Evolutionary conservation across 2,888 invertebrate genomes (phyloP), one percentile per base, ranked within the genome.

Genomic region (Perizoma flavofasciatum): DNA sequence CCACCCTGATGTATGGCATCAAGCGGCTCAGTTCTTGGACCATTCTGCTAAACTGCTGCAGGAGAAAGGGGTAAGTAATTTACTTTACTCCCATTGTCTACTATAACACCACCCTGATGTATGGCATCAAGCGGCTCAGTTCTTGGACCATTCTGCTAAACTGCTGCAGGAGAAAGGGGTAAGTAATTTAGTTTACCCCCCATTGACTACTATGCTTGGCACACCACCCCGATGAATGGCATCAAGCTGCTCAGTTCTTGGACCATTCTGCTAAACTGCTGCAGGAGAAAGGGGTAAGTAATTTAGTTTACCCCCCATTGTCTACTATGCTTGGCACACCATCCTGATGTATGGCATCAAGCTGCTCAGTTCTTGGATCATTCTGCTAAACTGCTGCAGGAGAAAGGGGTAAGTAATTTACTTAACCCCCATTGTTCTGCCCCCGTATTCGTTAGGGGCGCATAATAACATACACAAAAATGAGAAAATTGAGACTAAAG

Each of bases 271-370:
- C 98, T 40, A 98, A 98, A 84, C 94, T 97, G 70, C 93, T 99
- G 59, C 96, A 96, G 50, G 99, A 99, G 85, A 99, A 98, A 88
- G 99, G 98, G 86, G 97, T 96, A 84, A 92, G 94, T 91, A 69
- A 22, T 32, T 8, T 37, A 7, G 32, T 35, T 49, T 41, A 41
- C 35, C 5, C 6, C 35, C n/a, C 99, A 99, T 86, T 98, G 99
- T 73, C 89, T 99, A 49, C 90, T 99, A 47, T 99, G 99, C 78
- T 92, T 99, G 40, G 98, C 98, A 0, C 99, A 99, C 89, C 98
- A 99, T 85, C 98, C 99, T 0, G 99, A 99, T 69, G 97, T 99
- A 61, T 99, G 99, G 99, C 98, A 98, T 84, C 99, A 99, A 88
- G 99, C 99, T 0, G 98, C 99, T 0, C 96, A 98, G 81, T 99